Conservation (phyloP, 2,113 vertebrate genomes). For the Heteronetta atricapilla region DNA sequence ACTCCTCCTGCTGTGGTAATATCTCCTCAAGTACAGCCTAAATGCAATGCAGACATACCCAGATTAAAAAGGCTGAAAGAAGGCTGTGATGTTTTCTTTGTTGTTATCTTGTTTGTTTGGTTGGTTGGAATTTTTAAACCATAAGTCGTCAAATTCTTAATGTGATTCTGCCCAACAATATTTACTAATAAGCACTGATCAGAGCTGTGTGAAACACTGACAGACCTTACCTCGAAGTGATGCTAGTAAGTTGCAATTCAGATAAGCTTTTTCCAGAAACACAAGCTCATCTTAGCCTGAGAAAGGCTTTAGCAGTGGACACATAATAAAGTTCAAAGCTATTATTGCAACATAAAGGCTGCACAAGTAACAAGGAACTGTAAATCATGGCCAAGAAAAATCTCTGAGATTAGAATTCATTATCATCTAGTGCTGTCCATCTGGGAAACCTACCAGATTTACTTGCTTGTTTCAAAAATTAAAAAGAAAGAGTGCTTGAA, state of each 20-base stretch:
- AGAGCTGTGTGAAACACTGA: background rate
- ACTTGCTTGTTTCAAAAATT: background rate
- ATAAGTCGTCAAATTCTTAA: background rate
- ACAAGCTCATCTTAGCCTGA: background rate
- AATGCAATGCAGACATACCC: background rate
- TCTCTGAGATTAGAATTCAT: background rate
- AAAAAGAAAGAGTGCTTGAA: background rate
- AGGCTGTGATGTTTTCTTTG: background rate
- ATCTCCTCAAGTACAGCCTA: background rate
- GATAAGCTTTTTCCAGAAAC: background rate
- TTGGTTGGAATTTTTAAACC: fast-evolving
- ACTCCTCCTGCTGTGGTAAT: background rate
- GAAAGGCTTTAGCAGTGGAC: background rate
- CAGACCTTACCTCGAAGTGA: background rate
- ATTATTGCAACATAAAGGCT: background rate
- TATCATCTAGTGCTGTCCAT: background rate
- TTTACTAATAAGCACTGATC: background rate
- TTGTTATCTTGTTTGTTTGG: background rate
- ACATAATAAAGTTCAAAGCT: background rate
- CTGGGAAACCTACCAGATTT: background rate
- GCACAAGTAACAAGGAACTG: background rate
- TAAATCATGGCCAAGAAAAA: background rate
- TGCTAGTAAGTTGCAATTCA: background rate
- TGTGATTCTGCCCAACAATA: background rate
- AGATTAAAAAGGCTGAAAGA: background rate